phyloP scores from a whole-genome alignment of 2,888 invertebrate genomes.

The Portevinia maculata region DNA sequence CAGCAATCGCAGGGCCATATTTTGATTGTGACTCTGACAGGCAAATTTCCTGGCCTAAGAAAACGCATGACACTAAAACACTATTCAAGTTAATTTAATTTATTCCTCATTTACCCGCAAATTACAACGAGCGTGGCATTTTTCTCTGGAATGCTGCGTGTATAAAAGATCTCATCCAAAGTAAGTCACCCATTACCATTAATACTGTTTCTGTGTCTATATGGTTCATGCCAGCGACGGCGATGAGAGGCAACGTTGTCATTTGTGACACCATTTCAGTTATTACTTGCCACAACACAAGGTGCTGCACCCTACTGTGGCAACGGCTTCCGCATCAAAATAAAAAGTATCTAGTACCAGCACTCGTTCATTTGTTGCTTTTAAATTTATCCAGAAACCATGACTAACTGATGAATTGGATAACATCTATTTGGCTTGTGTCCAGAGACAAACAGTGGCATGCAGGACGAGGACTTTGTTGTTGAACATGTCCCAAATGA shows the following conservation, averaged over 20 bases:
- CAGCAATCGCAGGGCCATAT: neutral
- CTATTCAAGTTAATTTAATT: constrained; percentile 33
- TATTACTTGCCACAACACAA: constrained; percentile 37
- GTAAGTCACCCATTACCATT: constrained; percentile 10
- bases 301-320: constrained; percentile 53
- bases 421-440: constrained; percentile 63
- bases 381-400: constrained; percentile 47
- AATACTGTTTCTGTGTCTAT: constrained; percentile 6
- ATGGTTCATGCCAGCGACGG: neutral
- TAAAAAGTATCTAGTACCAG: constrained; percentile 35
- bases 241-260: neutral
- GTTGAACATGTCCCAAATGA: constrained; percentile 25
- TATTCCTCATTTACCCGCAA: constrained; percentile 40
- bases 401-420: constrained; percentile 64
- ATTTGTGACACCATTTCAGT: constrained; percentile 52
- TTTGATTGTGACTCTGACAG: constrained; percentile 27
- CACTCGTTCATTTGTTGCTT: constrained; percentile 21
- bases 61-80: constrained; percentile 17
- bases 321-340: constrained; percentile 41
- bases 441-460: constrained; percentile 25
- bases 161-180: constrained; percentile 14
- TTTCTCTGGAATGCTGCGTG: neutral
- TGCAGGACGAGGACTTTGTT: constrained; percentile 10
- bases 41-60: neutral
- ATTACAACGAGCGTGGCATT: constrained; percentile 25